phyloP scores from a whole-genome alignment of 2,888 invertebrate genomes.

The Calameuta filiformis region DNA sequence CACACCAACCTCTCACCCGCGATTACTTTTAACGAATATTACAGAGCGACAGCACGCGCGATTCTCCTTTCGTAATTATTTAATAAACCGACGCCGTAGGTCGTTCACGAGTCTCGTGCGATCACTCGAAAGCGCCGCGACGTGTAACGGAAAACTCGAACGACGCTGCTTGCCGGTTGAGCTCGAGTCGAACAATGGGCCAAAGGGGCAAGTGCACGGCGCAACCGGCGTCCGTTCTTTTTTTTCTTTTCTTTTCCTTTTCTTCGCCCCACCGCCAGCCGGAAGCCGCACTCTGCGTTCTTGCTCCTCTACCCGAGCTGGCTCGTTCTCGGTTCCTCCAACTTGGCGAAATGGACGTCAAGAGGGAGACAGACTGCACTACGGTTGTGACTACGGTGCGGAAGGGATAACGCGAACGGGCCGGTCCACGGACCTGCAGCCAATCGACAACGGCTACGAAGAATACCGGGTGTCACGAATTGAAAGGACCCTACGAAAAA shows the following conservation, averaged over 20 bases:
- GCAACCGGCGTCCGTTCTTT: conserved; percentile 43
- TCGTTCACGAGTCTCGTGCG: neutral
- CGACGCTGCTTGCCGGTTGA: conserved; percentile 12
- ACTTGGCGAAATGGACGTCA: neutral
- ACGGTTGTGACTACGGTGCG: conserved; percentile 9
- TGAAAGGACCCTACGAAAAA: conserved; percentile 23
- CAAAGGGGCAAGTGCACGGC: conserved; percentile 48
- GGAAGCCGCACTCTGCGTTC: neutral
- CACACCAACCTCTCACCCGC: neutral
- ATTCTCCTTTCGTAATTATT: neutral
- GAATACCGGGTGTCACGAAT: conserved; percentile 43
- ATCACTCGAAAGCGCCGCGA: neutral
- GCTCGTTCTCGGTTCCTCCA: neutral
- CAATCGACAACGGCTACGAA: conserved; percentile 35
- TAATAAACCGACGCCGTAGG: neutral
- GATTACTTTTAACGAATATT: neutral
- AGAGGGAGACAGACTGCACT: neutral
- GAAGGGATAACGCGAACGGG: conserved; percentile 49
- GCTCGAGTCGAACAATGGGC: conserved; percentile 51
- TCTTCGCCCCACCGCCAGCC: conserved; percentile 6
- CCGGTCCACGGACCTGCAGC: conserved; percentile 40
- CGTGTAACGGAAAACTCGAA: neutral
- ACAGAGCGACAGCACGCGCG: neutral
- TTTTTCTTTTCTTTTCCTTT: conserved; percentile 6
- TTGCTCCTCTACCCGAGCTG: neutral